A percentile compares a stretch with the other conserved stretches of the same genome.
Evolutionary conservation across 2,113 vertebrate genomes (phyloP).

Genomic region (Crypturellus undulatus): DNA sequence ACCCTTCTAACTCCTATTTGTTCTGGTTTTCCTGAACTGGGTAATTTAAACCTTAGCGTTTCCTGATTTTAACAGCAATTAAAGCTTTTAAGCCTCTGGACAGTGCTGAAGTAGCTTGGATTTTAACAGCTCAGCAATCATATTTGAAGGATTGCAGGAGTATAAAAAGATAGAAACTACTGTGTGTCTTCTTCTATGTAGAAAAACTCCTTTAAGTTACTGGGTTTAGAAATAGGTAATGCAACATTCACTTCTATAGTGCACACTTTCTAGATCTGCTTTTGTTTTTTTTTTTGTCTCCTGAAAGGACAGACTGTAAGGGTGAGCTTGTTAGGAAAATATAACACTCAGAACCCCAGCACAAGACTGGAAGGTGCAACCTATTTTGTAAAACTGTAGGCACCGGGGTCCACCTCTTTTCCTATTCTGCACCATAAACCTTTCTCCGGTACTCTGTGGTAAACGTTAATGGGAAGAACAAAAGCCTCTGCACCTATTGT

Average conservation of each 20-base stretch:
- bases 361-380: rapidly evolving
- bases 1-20: slow-evolving; percentile 43
- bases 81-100: slow-evolving; percentile 52
- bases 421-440: neutral
- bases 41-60: slow-evolving; percentile 43
- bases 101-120: slow-evolving; percentile 16
- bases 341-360: neutral
- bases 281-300: neutral
- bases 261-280: neutral
- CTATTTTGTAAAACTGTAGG: neutral
- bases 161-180: neutral
- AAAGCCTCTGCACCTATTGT: neutral
- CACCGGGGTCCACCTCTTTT: rapidly evolving
- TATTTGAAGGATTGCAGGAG: neutral
- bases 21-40: slow-evolving; percentile 54
- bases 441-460: neutral
- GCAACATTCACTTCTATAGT: neutral
- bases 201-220: neutral
- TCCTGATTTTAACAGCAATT: slow-evolving; percentile 50
- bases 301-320: neutral
- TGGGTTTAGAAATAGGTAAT: neutral
- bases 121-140: slow-evolving; percentile 34
- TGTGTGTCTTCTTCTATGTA: neutral
- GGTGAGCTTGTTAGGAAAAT: neutral
- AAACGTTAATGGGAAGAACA: neutral